Evolutionary conservation across 2,888 invertebrate species (phyloP), one percentile per base, ranked within the genome.

Genomic region (Diarsia rubi): DNA sequence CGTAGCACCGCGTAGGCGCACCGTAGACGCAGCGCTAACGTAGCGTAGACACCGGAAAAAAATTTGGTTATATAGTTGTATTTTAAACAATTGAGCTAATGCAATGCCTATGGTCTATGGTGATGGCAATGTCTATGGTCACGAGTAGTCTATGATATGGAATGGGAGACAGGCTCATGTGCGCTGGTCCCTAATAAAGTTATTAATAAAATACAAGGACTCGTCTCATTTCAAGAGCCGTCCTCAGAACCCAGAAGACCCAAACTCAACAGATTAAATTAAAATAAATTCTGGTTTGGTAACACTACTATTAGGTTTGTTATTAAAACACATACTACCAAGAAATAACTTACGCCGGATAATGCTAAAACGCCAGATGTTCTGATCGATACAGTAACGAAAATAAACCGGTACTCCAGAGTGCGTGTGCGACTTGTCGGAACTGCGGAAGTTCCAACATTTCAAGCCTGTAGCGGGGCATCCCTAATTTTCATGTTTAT

Each of bases 401-500:
- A n/a, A n/a, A n/a, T n/a, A 60, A 67, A 52, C 67, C 75, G 37
- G 49, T 52, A 19, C 4, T 16, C 21, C 24, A 21, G 24, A 11
- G 49, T 59, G 57, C 45, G 19, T 44, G 16, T 69, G 62, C 54
- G 24, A 77, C 19, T 77, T 79, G 24, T 64, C 47, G 63, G 62
- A 75, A 80, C 64, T 78, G 19, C 57, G 70, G 57, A 64, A 69
- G 31, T 47, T 52, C 42, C 57, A 64, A 47, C 14, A 37, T 24
- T 54, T 59, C 31, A 59, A 59, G 27, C 44, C 47, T 21, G 42
- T 19, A 69, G n/a, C 45, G 75, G 70, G 63, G 54, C 64, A 75
- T 65, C 64, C 67, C 64, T 71, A 27, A 44, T 31, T 49, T 75
- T 69, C 12, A 49, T n/a, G 19, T 59, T 59, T 27, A 65, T 82